Base-by-base conservation (phyloP, 2,797 vertebrate species). In the Hydrolagus colliei region DNA sequence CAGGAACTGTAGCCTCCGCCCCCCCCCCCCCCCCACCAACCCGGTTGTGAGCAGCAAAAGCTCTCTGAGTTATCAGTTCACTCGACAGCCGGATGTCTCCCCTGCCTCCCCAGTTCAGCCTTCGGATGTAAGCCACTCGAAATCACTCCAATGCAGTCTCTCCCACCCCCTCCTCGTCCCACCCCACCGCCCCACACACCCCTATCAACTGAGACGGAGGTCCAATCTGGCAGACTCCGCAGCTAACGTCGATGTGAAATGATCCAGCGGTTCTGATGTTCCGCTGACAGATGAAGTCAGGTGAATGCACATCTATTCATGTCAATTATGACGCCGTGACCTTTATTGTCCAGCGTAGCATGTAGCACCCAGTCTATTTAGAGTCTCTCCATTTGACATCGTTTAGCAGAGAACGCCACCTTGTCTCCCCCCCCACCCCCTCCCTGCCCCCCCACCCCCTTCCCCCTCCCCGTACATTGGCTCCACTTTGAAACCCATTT, bases 1-100 rank as follows among this genome's bases (percentile, higher is more conserved):
- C 79, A 82, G 79, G 65, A 62, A 82, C 32, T 41, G 65, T 9
- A 84, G 65, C 20, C 52, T 67, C 68, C 68, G 68, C 41, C 79
- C 27, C 27, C 27, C 27, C 27, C 27, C 0, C 27, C 27, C 27
- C 27, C 27, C 27, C 27, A 27, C 27, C 27, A 27, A 27, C 27
- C 27, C 65, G n/a, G 79, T n/a, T n/a, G 63, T 41, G 71, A 84
- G 9, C 27, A 41, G 79, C 67, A 84, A 27, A 27, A 27, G 27
- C 27, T 27, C 27, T 27, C 27, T 27, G 52, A 11, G 71, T 20
- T 67, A 16, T 35, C 9, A 63, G n/a, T 84, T 84, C 68, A 16
- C 79, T 71, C 52, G 12, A 84, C 67, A 71, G 65, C 79, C n/a
- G 9, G 41, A 18, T 71, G 13, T 84, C 79, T 63, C 41, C 14